These are phyloP conservation scores for Taurulus bubalis DNA, from an alignment of 2,113 vertebrate species.

Conservation along the genomic window DNA sequence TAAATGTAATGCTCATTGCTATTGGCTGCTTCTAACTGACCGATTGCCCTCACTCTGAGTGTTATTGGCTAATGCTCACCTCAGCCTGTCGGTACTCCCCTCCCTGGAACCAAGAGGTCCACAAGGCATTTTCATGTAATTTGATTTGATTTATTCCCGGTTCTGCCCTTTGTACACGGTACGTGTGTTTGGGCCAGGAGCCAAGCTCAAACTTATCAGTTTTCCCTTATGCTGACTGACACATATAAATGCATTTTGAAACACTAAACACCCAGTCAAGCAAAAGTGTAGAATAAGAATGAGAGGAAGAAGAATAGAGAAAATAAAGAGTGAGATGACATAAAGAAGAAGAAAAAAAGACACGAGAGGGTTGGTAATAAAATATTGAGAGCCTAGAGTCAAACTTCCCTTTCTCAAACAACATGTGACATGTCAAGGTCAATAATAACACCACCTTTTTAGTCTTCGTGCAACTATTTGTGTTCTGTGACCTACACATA, in stretches of 20 bases:
- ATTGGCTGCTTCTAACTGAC: slow-evolving; percentile 50
- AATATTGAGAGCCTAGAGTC: neutral
- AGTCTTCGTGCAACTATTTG: slow-evolving; percentile 17
- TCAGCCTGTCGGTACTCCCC: slow-evolving; percentile 7
- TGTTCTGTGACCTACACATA: slow-evolving; percentile 21
- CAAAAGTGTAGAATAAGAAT: slow-evolving; percentile 4
- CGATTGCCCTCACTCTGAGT: slow-evolving; percentile 28
- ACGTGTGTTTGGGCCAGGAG: neutral
- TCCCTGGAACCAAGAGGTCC: neutral
- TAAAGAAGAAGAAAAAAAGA: neutral
- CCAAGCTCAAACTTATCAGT: neutral
- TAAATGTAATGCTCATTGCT: slow-evolving; percentile 49
- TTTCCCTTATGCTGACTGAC: slow-evolving; percentile 10
- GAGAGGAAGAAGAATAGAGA: neutral
- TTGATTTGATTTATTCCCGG: neutral
- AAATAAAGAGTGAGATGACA: neutral
- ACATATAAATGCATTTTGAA: slow-evolving; percentile 9
- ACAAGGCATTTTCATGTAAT: neutral
- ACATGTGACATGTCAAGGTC: slow-evolving; percentile 23
- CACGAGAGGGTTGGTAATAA: neutral
- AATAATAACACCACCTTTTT: slow-evolving; percentile 32
- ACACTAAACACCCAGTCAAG: neutral
- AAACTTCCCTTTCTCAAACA: slow-evolving; percentile 8
- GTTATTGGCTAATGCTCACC: slow-evolving; percentile 28
- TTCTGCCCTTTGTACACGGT: neutral